A percentile compares a stretch with the other conserved stretches of the same genome.
Conservation (phyloP, 2,888 invertebrate species). For the Rhaphigaster nebulosa region DNA sequence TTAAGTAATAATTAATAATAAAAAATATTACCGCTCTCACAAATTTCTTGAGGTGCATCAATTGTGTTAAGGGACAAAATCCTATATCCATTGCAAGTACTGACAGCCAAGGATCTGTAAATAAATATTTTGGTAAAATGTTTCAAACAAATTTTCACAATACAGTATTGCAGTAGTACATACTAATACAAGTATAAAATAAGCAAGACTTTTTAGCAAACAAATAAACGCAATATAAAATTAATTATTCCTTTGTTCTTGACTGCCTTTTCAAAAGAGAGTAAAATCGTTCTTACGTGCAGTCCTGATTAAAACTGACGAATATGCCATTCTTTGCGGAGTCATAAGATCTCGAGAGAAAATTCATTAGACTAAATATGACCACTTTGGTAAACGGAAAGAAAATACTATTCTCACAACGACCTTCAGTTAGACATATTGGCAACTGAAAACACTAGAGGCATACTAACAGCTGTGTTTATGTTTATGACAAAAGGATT, state of each 20-base stretch:
- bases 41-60: slow-evolving; percentile 90
- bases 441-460: slow-evolving; percentile 33
- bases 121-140: neutral
- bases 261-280: neutral
- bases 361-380: slow-evolving; percentile 62
- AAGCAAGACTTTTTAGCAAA: neutral
- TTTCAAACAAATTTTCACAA: neutral
- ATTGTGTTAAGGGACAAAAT: slow-evolving; percentile 87
- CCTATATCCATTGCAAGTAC: slow-evolving; percentile 90
- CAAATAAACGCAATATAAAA: neutral
- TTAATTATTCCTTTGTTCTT: slow-evolving; percentile 4
- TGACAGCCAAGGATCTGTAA: slow-evolving; percentile 90
- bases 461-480: slow-evolving; percentile 34
- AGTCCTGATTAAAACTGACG: slow-evolving; percentile 98
- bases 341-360: slow-evolving; percentile 66
- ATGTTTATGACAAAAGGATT: neutral
- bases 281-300: slow-evolving; percentile 83
- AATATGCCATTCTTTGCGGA: slow-evolving; percentile 86
- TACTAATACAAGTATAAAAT: neutral
- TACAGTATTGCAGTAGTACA: neutral
- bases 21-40: slow-evolving; percentile 78
- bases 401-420: neutral
- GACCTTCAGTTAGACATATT: slow-evolving; percentile 40
- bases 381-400: neutral
- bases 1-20: neutral